Conservation (phyloP, 1,140 invertebrate species). For the Neodiprion fabricii region DNA sequence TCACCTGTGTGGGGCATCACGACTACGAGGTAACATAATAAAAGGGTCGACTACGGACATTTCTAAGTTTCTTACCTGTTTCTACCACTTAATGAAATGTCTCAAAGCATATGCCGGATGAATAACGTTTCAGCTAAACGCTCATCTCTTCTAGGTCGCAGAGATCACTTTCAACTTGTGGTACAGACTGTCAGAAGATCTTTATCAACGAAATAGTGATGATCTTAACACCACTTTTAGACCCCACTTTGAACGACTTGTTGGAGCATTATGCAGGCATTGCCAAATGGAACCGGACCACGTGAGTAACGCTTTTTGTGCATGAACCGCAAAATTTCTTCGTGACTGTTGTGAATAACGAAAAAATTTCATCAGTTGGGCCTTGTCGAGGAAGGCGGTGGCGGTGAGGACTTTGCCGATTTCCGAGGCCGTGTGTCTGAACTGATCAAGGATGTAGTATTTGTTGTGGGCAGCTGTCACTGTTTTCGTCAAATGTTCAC, state of each 20-base stretch:
- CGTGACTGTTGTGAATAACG: constrained; percentile 13
- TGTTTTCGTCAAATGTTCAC: constrained; percentile 93
- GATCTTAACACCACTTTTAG: constrained; percentile 81
- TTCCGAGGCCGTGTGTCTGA: constrained; percentile 91
- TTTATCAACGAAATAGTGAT: constrained; percentile 88
- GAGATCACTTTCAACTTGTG: constrained; percentile 98
- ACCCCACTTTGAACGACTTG: constrained; percentile 89
- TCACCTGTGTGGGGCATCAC: constrained; percentile 94
- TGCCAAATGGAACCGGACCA: constrained; percentile 92
- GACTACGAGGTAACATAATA: constrained; percentile 85
- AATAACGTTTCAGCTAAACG: too few relatives aligned
- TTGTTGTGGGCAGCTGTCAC: constrained; percentile 91
- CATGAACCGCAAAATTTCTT: constrained; percentile 15
- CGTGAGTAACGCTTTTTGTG: constrained; percentile 62
- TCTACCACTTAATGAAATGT: too few relatives aligned
- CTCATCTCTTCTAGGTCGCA: constrained; percentile 73
- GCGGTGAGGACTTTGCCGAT: constrained; percentile 69
- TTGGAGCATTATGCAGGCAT: constrained; percentile 83
- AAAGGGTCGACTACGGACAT: constrained; percentile 58
- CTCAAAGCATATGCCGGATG: too few relatives aligned
- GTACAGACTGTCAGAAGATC: constrained; percentile 93
- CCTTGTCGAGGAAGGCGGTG: constrained; percentile 79
- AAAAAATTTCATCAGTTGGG: constrained; percentile 67
- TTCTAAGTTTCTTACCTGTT: too few relatives aligned
- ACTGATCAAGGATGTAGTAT: constrained; percentile 96